Evolutionary conservation across 2,888 invertebrate species (phyloP), one percentile per base, ranked within the genome.

Genomic region (Stenodema calcarata): DNA sequence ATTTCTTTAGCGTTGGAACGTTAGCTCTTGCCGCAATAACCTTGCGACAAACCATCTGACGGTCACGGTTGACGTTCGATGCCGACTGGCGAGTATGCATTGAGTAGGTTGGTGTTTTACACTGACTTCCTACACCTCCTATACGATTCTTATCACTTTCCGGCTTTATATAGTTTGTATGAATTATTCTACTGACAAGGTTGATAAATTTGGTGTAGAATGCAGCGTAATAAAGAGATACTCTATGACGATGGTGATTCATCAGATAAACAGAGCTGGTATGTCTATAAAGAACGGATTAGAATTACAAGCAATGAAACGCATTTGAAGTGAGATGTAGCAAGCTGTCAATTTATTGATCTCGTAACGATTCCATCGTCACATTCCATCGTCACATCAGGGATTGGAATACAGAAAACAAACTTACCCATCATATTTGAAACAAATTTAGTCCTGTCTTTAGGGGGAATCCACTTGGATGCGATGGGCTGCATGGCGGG

Each of bases 401-500:
- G 12, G 23, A 0, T 12, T 7, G 4, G 62, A 62, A 18, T 18
- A 18, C 47, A 47, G 47, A 47, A 2, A 47, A 47, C n/a, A 42
- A 30, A 82, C 84, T 92, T 91, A 95, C 95, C 96, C 96, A 96
- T 96, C 95, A 97, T 96, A 90, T 97, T 96, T 11, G 97, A 95
- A 91, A 98, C 96, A 91, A 98, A 96, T 91, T 97, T 97, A 70
- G 97, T 96, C 89, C 98, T 94, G 91, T 99, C 98, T 93, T 95
- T 94, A 14, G 98, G 98, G 9, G 98, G 98, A 87, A 98, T 96
- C 98, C 98, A 99, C 88, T 95, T 95, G 9, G 97, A 96, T 54
- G 97, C 97, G 94, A 99, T 95, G 4, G 97, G 96, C 87, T 97
- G 96, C 90, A 98, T 97, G 7, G 98, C 96, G 0, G 98, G 98